Evolutionary conservation across 2,113 vertebrate species (phyloP).

Genomic region (Catagonus wagneri): DNA sequence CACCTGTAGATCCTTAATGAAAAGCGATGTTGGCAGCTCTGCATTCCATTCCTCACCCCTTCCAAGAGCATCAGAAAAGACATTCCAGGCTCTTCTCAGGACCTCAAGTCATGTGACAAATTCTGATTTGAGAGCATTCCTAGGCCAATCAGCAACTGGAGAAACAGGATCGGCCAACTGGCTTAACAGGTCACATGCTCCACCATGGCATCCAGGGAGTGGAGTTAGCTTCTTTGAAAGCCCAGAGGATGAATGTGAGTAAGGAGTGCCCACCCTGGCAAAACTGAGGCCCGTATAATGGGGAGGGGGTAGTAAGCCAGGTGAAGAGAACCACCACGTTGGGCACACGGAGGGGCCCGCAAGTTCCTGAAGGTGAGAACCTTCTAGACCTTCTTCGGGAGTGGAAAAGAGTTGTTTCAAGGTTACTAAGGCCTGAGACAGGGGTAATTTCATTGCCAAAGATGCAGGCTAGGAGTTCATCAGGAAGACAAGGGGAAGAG

Average conservation of each 20-base stretch:
- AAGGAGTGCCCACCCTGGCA: neutral
- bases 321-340: neutral
- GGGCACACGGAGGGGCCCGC: neutral
- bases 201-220: rapidly evolving
- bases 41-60: neutral
- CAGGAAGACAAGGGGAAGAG: neutral
- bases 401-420: neutral
- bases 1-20: neutral
- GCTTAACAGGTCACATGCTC: neutral
- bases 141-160: neutral
- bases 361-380: neutral
- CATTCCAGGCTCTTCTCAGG: neutral
- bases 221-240: neutral
- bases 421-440: neutral
- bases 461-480: neutral
- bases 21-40: neutral
- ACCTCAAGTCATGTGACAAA: neutral
- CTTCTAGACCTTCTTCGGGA: neutral
- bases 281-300: neutral
- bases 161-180: neutral
- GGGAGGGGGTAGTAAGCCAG: neutral
- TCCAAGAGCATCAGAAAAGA: neutral
- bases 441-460: neutral
- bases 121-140: neutral
- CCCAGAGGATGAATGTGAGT: neutral